Conservation (phyloP, 2,113 vertebrate genomes). For the Uropsilus gracilis region DNA sequence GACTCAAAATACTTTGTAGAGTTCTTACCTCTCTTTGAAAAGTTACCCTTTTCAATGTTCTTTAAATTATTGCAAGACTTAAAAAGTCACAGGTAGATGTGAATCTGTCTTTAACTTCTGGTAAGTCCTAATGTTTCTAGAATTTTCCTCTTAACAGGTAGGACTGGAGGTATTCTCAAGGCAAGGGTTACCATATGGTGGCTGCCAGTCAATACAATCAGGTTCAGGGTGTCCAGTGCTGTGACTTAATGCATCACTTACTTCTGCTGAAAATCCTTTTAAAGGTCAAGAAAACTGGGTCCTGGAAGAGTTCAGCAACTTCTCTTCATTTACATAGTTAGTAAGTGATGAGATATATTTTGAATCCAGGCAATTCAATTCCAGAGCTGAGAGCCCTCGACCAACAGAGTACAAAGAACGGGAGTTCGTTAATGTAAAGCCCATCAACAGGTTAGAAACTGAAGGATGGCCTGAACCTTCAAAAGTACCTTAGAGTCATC, state of each 20-base stretch:
- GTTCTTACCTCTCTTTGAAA: conserved; percentile 36
- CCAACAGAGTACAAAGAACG: not conserved
- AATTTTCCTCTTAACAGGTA: conserved; percentile 33
- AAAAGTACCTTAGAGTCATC: not conserved
- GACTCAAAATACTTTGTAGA: conserved; percentile 44
- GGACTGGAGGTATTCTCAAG: not conserved
- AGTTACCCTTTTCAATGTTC: not conserved
- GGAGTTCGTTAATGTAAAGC: not conserved
- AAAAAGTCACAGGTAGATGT: conserved; percentile 46
- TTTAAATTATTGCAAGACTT: conserved; percentile 55
- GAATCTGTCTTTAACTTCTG: conserved; percentile 30
- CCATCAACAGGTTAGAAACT: not conserved
- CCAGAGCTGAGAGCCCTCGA: not conserved
- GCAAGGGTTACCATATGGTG: not conserved
- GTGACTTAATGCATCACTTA: not conserved
- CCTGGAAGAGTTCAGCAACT: not conserved
- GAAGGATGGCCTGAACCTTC: not conserved
- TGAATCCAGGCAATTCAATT: not conserved
- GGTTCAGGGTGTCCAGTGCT: not conserved
- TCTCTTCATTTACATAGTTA: not conserved
- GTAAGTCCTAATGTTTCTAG: conserved; percentile 29
- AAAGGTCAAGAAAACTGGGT: not conserved
- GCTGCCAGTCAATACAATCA: not conserved
- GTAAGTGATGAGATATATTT: not conserved
- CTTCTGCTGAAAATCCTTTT: not conserved